Evolutionary conservation across 2,113 vertebrate genomes (phyloP).

Genomic region (Colinus virginianus): DNA sequence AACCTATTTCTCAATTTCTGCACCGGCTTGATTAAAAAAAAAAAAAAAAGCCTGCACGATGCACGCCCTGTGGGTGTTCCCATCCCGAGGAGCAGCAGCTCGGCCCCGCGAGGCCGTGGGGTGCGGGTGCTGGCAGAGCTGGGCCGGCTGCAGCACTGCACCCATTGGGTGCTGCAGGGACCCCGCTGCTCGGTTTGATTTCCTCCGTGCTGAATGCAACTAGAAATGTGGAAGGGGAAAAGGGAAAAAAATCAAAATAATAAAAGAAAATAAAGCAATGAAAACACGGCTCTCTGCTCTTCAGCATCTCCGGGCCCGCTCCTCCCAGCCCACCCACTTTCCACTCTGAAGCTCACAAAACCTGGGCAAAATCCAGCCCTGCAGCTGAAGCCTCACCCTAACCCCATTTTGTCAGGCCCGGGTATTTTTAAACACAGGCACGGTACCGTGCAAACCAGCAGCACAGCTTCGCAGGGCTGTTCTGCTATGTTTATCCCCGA

Average conservation of each 20-base stretch:
- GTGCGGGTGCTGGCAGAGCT: neutral
- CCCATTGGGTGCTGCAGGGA: neutral
- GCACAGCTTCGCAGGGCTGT: neutral
- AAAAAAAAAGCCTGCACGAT: neutral
- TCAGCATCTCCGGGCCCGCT: neutral
- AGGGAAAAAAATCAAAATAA: neutral
- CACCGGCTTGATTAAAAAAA: neutral
- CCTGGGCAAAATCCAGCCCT: conserved; percentile 11
- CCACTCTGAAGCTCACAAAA: neutral
- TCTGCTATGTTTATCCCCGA: neutral
- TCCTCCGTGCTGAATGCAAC: neutral
- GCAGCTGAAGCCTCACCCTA: neutral
- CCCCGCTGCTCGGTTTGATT: neutral
- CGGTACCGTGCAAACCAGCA: neutral
- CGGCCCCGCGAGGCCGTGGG: neutral
- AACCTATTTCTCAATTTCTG: conserved; percentile 12
- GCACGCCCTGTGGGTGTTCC: neutral
- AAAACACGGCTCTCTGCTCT: neutral
- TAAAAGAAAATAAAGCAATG: rapidly evolving
- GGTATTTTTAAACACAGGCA: conserved; percentile 47
- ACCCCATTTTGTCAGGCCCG: conserved; percentile 53
- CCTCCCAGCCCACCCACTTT: neutral
- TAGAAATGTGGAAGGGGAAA: neutral
- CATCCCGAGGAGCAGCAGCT: neutral
- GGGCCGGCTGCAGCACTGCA: neutral